Evolutionary conservation across 1,140 invertebrate species (phyloP), one percentile per base, ranked within the genome.

Genomic region (Drosophila ficusphila): DNA sequence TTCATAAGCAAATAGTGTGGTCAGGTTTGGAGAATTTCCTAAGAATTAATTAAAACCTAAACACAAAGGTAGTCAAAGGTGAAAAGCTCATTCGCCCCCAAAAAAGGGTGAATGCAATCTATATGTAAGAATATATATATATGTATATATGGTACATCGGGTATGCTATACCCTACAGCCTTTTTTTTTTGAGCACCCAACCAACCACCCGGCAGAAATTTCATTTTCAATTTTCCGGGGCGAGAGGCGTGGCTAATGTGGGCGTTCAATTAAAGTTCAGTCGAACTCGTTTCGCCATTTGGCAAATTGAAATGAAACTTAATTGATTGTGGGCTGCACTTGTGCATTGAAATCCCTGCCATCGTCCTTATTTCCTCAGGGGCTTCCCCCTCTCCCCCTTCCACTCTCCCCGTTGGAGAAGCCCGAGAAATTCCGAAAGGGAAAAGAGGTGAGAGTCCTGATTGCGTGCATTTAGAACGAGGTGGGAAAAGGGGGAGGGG

Each of bases 31-130:
- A 54, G n/a, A 72, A 81, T 81, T 81, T 81, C 72, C 76, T 72
- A 23, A 62, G 72, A 73, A 81, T 81, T 81, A 81, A 82, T 82
- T 76, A 81, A 81, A 82, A 81, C 36, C 72, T 39, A 81, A 81
- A 76, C 31, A 81, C 72, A 81, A 76, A 67, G 67, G 62, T 56
- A 68, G 19, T 34, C 31, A 19, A 19, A 38, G 49, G 31, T 36
- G 21, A 53, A 39, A 19, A 41, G 72, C 25, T 34, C 53, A 51
- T 51, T 51, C n/a, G 8, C 21, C 36, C 29, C 21, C 18, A 33
- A 27, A 52, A 7, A n/a, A 4, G 23, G n/a, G 18, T 8, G 29
- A 54, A 38, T 70, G 65, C 61, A 62, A 23, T 68, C 39, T 62
- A 49, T 29, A 23, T 8, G 8, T 5, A 39, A 2, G n/a, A 4